These are phyloP conservation scores for Minunthozetes semirufus DNA, from an alignment of 2,888 invertebrate species.

Conservation along the genomic window DNA sequence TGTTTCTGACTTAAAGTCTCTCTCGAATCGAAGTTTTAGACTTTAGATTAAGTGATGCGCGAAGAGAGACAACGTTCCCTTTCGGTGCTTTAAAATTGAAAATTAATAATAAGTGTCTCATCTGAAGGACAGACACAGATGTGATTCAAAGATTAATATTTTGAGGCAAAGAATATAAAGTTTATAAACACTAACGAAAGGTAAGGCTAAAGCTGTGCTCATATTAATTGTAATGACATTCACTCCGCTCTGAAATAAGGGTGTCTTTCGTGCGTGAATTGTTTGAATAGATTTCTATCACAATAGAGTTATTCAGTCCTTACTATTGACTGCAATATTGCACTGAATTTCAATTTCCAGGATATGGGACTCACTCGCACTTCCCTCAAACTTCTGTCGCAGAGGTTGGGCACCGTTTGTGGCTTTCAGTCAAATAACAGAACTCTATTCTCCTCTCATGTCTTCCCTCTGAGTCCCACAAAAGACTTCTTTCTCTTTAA, in stretches of 20 bases:
- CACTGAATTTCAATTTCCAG: slow-evolving; percentile 11
- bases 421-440: background rate
- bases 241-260: background rate
- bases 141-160: background rate
- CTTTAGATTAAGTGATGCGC: slow-evolving; percentile 15
- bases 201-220: background rate
- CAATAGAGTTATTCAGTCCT: background rate
- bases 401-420: slow-evolving; percentile 18
- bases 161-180: background rate
- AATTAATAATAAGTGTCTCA: background rate
- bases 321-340: background rate
- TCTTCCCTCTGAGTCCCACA: background rate
- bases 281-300: background rate
- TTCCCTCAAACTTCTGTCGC: background rate
- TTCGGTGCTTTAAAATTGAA: background rate
- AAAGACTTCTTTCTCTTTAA: background rate
- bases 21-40: background rate
- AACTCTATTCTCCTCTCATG: background rate
- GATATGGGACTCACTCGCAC: slow-evolving; percentile 13
- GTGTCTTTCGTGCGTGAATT: slow-evolving; percentile 22
- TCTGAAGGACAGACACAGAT: slow-evolving; percentile 15
- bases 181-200: background rate
- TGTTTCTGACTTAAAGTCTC: background rate
- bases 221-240: slow-evolving; percentile 9
- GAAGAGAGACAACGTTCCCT: background rate